Base-by-base conservation (phyloP, 2,113 vertebrate genomes). In the Echinops telfairi region DNA sequence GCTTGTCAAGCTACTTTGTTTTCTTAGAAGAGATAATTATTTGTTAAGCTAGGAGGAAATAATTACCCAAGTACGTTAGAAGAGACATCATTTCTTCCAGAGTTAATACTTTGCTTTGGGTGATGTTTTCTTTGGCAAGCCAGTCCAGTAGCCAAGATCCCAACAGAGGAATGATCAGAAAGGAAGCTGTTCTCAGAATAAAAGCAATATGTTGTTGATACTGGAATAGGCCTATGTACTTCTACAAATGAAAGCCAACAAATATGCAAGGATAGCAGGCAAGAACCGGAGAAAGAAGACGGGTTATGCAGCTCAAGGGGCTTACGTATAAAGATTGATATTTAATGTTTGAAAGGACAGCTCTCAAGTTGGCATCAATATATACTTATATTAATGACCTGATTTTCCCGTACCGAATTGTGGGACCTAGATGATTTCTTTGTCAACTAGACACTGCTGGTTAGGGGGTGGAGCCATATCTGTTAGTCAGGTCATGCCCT, bases 31-130 rank as follows among this genome's bases (percentile, higher is more conserved):
- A 96, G 81, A 73, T n/a, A 62, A 78, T 86, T 16, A 86, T 93
- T 93, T 87, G 80, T 95, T 96, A 96, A 77, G 16, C 70, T 89
- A 96, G 88, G 89, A 36, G 40, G 25, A 83, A 94, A 84, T 78
- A 92, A 95, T 94, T 94, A 27, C n/a, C 53, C 4, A 81, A 87
- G 25, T 85, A 58, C 36, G 58, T 95, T 87, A 91, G 20, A 86
- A 89, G 60, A 96, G 77, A 83, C 8, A 22, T 43, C 57, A 81
- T 93, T 96, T 82, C 53, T 94, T 73, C 29, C 12, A 92, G 77
- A 89, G n/a, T 89, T 93, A 90, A 84, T 91, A 29, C 40, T 91
- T 92, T 66, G 66, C 16, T 78, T n/a, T 82, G n/a, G 16, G 91
- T 94, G 73, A 58, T 14, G 10, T 76, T 93, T 89, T 92, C 27